phyloP scores from a whole-genome alignment of 2,888 invertebrate species.

The Clivina fossor region DNA sequence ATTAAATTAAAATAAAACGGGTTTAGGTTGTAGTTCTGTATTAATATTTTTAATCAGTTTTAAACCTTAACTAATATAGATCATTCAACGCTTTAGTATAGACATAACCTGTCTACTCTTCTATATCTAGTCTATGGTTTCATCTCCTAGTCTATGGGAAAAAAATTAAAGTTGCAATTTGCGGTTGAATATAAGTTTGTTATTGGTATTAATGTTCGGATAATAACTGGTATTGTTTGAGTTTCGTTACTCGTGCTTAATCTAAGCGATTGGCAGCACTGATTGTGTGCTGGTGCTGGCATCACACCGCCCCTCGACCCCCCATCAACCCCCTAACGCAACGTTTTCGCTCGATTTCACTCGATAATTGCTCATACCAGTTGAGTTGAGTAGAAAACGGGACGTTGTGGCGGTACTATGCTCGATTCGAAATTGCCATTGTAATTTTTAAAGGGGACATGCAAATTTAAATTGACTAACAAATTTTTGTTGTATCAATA shows the following conservation, averaged over 20 bases:
- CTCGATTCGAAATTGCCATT: constrained; percentile 21
- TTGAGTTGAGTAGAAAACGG: no score
- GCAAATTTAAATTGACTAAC: constrained; percentile 16
- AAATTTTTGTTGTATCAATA: constrained; percentile 22
- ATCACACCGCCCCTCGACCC: not conserved
- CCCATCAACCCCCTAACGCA: no score
- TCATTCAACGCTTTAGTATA: not conserved
- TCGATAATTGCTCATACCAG: constrained; percentile 21
- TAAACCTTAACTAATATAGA: no score
- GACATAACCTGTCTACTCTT: no score
- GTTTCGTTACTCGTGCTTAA: constrained; percentile 16
- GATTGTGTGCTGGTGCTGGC: constrained; percentile 5
- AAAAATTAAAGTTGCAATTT: no score
- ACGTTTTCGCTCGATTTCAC: constrained; percentile 27
- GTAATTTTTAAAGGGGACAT: constrained; percentile 25
- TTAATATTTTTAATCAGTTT: no score
- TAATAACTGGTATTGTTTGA: constrained; percentile 25
- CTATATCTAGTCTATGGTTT: no score
- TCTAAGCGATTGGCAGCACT: constrained; percentile 22
- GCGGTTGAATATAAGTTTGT: no score
- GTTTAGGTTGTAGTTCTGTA: no score
- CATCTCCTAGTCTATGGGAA: no score
- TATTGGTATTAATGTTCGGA: constrained; percentile 19
- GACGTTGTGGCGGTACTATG: no score
- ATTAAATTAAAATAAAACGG: no score